Percentiles rank a stretch among this genome's conserved stretches.
Conservation (phyloP, 2,888 invertebrate species). For the Mesorhabditis spiculigera region DNA sequence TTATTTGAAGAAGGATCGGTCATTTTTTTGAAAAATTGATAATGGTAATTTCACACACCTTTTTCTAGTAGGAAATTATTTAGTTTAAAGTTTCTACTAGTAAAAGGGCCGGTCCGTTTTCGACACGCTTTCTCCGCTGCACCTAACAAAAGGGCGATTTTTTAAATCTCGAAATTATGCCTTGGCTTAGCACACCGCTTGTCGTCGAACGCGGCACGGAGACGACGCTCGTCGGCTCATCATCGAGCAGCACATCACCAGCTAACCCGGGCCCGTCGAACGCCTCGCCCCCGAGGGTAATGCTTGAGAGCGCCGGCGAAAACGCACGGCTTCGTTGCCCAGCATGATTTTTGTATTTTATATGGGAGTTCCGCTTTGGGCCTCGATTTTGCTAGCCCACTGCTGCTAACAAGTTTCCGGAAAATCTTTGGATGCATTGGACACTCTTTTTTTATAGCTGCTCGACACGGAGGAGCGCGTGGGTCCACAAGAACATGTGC, state of each 20-base stretch:
- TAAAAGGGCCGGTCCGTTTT: neutral
- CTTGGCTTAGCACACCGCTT: slow-evolving; percentile 4
- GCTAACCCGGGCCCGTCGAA: neutral
- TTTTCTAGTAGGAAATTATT: too few relatives aligned
- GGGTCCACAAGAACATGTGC: slow-evolving; percentile 31
- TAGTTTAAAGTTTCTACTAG: too few relatives aligned
- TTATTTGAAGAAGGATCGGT: neutral
- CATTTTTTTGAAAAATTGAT: too few relatives aligned
- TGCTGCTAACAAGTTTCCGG: too few relatives aligned
- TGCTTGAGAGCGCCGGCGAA: too few relatives aligned
- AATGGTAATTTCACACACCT: too few relatives aligned
- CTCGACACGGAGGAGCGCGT: slow-evolving; percentile 56
- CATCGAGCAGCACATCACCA: neutral
- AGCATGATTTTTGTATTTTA: too few relatives aligned
- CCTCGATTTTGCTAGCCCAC: neutral
- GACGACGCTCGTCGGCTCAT: neutral
- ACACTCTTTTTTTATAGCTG: slow-evolving; percentile 25
- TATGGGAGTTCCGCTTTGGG: neutral
- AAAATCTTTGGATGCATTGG: neutral
- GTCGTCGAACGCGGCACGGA: neutral
- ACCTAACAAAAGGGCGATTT: neutral
- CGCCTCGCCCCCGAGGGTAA: neutral
- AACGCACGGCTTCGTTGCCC: neutral
- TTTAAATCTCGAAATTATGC: neutral
- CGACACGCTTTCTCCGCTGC: neutral